phyloP scores from a whole-genome alignment of 1,140 invertebrate genomes.

The Ceratosolen solmsi region DNA sequence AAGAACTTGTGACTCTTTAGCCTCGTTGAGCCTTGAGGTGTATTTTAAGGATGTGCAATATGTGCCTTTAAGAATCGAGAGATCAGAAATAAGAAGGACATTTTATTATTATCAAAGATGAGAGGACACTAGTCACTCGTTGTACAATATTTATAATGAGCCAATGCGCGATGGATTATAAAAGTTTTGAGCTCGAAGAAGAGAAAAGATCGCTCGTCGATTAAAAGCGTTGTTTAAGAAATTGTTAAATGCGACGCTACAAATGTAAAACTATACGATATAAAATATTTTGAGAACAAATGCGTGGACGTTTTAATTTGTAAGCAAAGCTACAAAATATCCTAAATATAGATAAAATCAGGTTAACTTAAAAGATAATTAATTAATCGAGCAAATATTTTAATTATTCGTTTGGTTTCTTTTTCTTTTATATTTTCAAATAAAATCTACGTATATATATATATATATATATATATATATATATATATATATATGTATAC shows the following conservation, averaged over 20 bases:
- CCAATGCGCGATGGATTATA: not conserved
- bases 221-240: too few relatives aligned
- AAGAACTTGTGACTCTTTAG: conserved; percentile 3
- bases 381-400: too few relatives aligned
- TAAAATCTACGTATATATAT: not conserved
- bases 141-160: conserved; percentile 49
- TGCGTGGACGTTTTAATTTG: not conserved
- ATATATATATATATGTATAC: too few relatives aligned
- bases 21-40: conserved; percentile 26
- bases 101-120: conserved; percentile 55
- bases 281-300: not conserved
- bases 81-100: conserved; percentile 27
- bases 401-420: too few relatives aligned
- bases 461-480: not conserved
- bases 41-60: conserved; percentile 15
- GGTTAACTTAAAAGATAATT: not conserved
- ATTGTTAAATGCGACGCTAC: too few relatives aligned
- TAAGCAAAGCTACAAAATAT: not conserved
- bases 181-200: not conserved
- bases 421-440: not conserved
- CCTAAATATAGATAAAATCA: not conserved
- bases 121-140: conserved; percentile 59
- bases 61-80: conserved; percentile 35
- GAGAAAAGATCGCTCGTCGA: not conserved
- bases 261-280: too few relatives aligned